phyloP scores from a whole-genome alignment of 2,888 invertebrate species.

The Drosophila mercatorum region DNA sequence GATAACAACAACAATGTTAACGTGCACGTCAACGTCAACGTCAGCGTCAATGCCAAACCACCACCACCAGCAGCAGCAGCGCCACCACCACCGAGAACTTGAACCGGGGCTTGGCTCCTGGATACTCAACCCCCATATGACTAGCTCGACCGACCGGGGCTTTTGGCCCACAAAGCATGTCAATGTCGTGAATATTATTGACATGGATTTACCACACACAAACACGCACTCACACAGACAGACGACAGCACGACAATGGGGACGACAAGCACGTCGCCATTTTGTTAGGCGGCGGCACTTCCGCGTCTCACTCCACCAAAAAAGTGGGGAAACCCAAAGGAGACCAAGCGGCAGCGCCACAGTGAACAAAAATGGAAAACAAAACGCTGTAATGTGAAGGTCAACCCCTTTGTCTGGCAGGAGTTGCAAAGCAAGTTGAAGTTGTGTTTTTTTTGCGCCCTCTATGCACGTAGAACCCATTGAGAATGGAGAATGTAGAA shows the following conservation, averaged over 20 bases:
- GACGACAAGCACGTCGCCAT: slow-evolving; percentile 48
- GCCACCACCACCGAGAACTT: background rate
- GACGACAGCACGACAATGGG: slow-evolving; percentile 19
- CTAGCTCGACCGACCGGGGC: slow-evolving; percentile 18
- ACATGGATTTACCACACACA: slow-evolving; percentile 66
- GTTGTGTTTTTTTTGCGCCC: slow-evolving; percentile 15
- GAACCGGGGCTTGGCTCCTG: slow-evolving; percentile 4
- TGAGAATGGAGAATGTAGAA: background rate
- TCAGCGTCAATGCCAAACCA: slow-evolving; percentile 33
- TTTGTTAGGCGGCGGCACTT: slow-evolving; percentile 54
- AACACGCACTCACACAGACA: background rate
- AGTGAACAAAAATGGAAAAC: slow-evolving; percentile 19
- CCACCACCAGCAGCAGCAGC: slow-evolving; percentile 22
- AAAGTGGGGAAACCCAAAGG: slow-evolving; percentile 6
- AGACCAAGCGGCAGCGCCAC: slow-evolving; percentile 6
- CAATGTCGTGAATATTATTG: slow-evolving; percentile 80
- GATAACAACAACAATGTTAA: slow-evolving; percentile 5
- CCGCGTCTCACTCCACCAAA: slow-evolving; percentile 26
- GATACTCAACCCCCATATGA: slow-evolving; percentile 33
- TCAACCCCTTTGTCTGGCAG: slow-evolving; percentile 69
- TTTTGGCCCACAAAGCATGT: slow-evolving; percentile 75
- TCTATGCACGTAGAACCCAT: background rate
- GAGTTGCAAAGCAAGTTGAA: slow-evolving; percentile 37
- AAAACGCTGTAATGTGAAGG: slow-evolving; percentile 55
- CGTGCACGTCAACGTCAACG: slow-evolving; percentile 9